phyloP scores from a whole-genome alignment of 2,888 invertebrate species.

The Epirrita christyi region DNA sequence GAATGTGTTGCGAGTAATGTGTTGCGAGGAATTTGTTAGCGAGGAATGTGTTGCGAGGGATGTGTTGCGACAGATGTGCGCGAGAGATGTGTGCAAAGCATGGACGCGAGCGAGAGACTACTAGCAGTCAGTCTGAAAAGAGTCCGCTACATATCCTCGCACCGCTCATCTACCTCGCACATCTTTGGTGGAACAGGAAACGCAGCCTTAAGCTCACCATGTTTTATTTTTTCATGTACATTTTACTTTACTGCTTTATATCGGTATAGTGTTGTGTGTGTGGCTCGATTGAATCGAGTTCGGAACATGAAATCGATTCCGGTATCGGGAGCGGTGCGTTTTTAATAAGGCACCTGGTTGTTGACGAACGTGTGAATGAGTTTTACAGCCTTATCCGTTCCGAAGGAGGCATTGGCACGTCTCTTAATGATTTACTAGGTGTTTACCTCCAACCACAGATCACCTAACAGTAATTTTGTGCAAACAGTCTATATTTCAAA shows the following conservation, averaged over 20 bases:
- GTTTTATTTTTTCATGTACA: too few relatives aligned
- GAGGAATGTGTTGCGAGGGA: too few relatives aligned
- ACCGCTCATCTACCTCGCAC: too few relatives aligned
- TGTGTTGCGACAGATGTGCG: too few relatives aligned
- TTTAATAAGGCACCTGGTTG: constrained; percentile 81
- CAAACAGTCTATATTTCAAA: constrained; percentile 25
- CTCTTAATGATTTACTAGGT: constrained; percentile 71
- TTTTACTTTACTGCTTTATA: background rate
- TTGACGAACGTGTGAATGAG: constrained; percentile 84
- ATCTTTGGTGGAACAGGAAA: too few relatives aligned
- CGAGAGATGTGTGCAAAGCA: too few relatives aligned
- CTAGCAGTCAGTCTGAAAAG: too few relatives aligned
- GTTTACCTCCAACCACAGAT: constrained; percentile 31
- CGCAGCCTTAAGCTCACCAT: too few relatives aligned
- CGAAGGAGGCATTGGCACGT: constrained; percentile 70
- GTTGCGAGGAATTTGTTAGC: too few relatives aligned
- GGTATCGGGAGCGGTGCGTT: constrained; percentile 54
- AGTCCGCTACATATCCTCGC: too few relatives aligned
- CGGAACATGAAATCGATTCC: constrained; percentile 61
- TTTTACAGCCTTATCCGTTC: constrained; percentile 78
- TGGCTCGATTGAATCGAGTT: constrained; percentile 48
- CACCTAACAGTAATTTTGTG: constrained; percentile 12
- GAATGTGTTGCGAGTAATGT: too few relatives aligned
- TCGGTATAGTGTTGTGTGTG: background rate
- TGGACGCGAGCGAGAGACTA: too few relatives aligned